A percentile compares a stretch with the other conserved stretches of the same genome.
phyloP scores from a whole-genome alignment of 53 echinoderm and acorn worm genomes.

The Holothuria scabra region DNA sequence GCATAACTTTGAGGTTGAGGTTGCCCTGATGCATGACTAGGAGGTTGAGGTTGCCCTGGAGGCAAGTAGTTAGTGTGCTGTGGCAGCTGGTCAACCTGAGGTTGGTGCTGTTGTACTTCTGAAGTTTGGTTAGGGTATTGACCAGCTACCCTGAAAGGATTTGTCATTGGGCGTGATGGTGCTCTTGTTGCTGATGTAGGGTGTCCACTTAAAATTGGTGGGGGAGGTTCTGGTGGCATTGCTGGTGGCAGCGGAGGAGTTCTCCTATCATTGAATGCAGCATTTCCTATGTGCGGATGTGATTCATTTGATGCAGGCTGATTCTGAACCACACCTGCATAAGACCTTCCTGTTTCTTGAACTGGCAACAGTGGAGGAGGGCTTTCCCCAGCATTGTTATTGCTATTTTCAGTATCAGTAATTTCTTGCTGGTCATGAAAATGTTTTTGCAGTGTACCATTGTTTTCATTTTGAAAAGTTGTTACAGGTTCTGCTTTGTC shows the following conservation, averaged over 20 bases:
- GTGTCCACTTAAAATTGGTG: not conserved
- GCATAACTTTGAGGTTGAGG: too few relatives aligned
- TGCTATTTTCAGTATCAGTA: not conserved
- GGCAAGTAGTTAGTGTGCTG: too few relatives aligned
- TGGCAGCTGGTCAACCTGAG: too few relatives aligned
- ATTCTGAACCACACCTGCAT: conserved; percentile 17
- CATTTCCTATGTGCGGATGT: too few relatives aligned
- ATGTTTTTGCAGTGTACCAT: not conserved
- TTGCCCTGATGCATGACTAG: too few relatives aligned
- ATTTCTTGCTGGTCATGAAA: too few relatives aligned
- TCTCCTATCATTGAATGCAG: not conserved
- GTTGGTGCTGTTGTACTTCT: too few relatives aligned
- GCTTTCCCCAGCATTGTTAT: conserved; percentile 47
- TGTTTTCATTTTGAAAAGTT: too few relatives aligned
- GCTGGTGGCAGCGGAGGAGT: conserved; percentile 12
- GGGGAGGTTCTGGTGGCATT: conserved; percentile 42
- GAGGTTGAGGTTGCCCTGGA: too few relatives aligned
- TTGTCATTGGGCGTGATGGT: conserved; percentile 15
- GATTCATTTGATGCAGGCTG: too few relatives aligned
- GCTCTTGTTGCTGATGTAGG: not conserved
- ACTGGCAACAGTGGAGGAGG: not conserved
- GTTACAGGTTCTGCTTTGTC: too few relatives aligned
- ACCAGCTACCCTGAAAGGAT: conserved; percentile 5
- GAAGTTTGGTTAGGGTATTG: not conserved
- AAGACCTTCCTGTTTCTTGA: not conserved